Evolutionary conservation across 2,888 invertebrate genomes (phyloP).

Genomic region (Sialis fuliginosa): DNA sequence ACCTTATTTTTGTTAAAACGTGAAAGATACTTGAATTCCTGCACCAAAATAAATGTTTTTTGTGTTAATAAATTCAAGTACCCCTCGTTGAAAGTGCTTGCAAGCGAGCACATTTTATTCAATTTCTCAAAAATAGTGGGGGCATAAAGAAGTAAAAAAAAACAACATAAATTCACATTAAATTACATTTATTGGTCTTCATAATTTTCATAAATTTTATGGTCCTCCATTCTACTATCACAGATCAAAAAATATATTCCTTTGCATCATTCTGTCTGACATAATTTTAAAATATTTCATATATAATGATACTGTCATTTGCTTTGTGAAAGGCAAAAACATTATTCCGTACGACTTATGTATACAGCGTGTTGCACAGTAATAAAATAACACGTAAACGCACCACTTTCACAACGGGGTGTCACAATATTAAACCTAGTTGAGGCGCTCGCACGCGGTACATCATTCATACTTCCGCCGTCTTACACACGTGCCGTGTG

Average conservation of each 20-base stretch:
- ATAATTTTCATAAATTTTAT: slow-evolving; percentile 24
- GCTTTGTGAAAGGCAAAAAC: slow-evolving; percentile 1
- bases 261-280: slow-evolving; percentile 4
- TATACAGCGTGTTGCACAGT: not conserved
- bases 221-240: slow-evolving; percentile 32
- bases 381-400: slow-evolving; percentile 1
- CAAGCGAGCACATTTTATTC: too few relatives aligned
- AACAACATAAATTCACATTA: not conserved
- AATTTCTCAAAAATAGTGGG: too few relatives aligned
- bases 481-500: too few relatives aligned
- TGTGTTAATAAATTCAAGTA: too few relatives aligned
- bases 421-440: too few relatives aligned
- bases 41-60: too few relatives aligned
- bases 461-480: too few relatives aligned
- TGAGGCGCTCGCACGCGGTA: too few relatives aligned
- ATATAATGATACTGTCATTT: not conserved
- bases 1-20: too few relatives aligned
- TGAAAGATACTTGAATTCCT: too few relatives aligned
- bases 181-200: slow-evolving; percentile 8
- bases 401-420: not conserved
- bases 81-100: too few relatives aligned
- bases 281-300: slow-evolving; percentile 2
- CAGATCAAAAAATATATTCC: slow-evolving; percentile 20
- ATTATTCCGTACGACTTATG: not conserved
- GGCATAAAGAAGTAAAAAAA: too few relatives aligned